These are phyloP conservation scores for Apamea anceps DNA, from an alignment of 2,888 invertebrate species.

Conservation along the genomic window DNA sequence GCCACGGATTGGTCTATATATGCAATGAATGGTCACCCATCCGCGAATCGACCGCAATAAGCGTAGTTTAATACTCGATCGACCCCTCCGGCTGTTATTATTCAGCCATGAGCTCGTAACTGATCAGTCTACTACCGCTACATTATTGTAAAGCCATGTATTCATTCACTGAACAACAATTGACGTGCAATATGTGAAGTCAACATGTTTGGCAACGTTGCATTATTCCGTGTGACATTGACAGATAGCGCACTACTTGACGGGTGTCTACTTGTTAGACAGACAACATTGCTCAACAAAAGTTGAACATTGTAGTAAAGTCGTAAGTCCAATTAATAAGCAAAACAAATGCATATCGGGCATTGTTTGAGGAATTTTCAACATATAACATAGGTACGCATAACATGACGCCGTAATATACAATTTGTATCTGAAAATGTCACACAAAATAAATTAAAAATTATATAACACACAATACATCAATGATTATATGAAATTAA, in stretches of 20 bases:
- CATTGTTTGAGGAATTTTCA: background rate
- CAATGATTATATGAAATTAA: too few species aligned
- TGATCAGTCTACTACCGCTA: background rate
- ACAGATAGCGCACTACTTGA: constrained; percentile 28
- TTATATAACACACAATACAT: too few species aligned
- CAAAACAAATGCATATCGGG: background rate
- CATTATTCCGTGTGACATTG: constrained; percentile 33
- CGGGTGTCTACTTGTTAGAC: background rate
- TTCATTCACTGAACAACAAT: constrained; percentile 19
- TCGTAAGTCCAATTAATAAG: background rate
- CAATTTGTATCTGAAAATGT: too few species aligned
- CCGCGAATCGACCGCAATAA: background rate
- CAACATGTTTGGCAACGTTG: constrained; percentile 19
- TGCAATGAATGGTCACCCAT: too few species aligned
- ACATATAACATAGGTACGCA: too few species aligned
- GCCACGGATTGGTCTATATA: too few species aligned
- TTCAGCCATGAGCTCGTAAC: background rate
- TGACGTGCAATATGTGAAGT: constrained; percentile 24
- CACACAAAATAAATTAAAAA: too few species aligned
- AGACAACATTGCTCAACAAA: background rate
- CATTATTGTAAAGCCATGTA: background rate
- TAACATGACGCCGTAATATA: too few species aligned
- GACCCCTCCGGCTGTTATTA: background rate
- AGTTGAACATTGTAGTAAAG: background rate
- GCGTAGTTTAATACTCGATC: background rate